Evolutionary conservation across 2,888 invertebrate species (phyloP).

Genomic region (Macaria liturata): DNA sequence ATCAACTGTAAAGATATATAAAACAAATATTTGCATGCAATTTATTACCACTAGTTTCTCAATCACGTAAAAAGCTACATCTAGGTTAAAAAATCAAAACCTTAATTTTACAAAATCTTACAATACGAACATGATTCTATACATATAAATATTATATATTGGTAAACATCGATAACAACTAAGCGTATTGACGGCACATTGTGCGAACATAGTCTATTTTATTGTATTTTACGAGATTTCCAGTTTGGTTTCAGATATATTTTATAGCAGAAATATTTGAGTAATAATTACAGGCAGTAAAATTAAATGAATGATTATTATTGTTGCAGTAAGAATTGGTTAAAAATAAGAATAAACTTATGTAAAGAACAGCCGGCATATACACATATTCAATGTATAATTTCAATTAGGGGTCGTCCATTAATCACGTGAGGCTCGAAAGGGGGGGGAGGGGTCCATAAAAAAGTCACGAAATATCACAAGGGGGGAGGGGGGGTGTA

Average conservation of each 20-base stretch:
- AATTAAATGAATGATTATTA: no score
- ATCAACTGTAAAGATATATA: no score
- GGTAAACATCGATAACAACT: slow-evolving; percentile 33
- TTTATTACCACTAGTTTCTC: slow-evolving; percentile 29
- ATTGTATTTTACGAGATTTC: slow-evolving; percentile 16
- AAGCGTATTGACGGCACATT: slow-evolving; percentile 43
- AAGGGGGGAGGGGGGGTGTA: no score
- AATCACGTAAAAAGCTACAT: slow-evolving; percentile 37
- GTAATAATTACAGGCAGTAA: no score
- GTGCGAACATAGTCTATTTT: slow-evolving; percentile 52
- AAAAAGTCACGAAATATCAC: no score
- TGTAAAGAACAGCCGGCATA: no score
- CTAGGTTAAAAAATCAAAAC: slow-evolving; percentile 44
- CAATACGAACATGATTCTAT: slow-evolving; percentile 23
- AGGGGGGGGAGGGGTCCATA: no score
- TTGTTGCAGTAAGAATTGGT: no score
- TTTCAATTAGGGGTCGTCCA: no score
- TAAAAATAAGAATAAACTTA: no score
- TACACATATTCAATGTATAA: no score
- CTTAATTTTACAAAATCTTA: slow-evolving; percentile 42
- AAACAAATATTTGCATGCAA: not conserved
- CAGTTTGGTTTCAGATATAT: not conserved
- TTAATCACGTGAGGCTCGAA: no score
- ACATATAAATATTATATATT: slow-evolving; percentile 47
- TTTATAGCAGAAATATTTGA: slow-evolving; percentile 1